Percentiles rank a stretch among this genome's conserved stretches.
Evolutionary conservation across 2,797 vertebrate species (phyloP).

Genomic region (Oreochromis mossambicus): DNA sequence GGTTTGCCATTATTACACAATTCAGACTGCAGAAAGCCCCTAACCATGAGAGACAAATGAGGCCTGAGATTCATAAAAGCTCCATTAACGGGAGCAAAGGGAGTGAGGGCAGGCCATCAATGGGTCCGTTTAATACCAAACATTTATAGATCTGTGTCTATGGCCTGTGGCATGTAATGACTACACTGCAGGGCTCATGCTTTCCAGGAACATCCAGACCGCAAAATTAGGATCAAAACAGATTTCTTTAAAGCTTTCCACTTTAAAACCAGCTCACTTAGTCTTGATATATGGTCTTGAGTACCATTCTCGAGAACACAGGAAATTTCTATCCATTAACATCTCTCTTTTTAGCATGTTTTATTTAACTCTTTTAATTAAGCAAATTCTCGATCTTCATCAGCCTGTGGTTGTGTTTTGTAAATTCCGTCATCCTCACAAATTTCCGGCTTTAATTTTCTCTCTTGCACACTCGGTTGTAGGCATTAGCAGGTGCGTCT

Average conservation of each 20-base stretch:
- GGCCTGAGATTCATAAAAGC: slow-evolving; percentile 76
- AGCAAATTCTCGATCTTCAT: neutral
- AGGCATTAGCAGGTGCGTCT: slow-evolving; percentile 56
- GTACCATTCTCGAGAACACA: neutral
- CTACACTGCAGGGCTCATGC: slow-evolving; percentile 33
- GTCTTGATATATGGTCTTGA: neutral
- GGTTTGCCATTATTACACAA: slow-evolving; percentile 77
- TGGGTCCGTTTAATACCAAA: slow-evolving; percentile 67
- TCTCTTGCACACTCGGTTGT: neutral
- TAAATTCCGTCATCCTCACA: neutral
- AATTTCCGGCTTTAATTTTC: neutral
- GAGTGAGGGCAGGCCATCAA: slow-evolving; percentile 62
- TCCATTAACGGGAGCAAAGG: slow-evolving; percentile 67
- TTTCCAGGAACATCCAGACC: slow-evolving; percentile 43
- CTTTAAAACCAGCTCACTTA: slow-evolving; percentile 2
- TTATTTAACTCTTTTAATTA: slow-evolving; percentile 22
- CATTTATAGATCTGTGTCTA: slow-evolving; percentile 65
- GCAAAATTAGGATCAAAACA: slow-evolving; percentile 53
- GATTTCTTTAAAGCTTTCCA: slow-evolving; percentile 5
- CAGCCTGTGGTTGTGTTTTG: neutral
- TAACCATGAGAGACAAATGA: slow-evolving; percentile 76
- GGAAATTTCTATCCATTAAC: neutral
- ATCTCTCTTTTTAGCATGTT: neutral
- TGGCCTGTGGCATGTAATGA: slow-evolving; percentile 59
- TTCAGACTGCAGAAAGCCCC: slow-evolving; percentile 68